Percentiles rank a stretch among this genome's conserved stretches.
phyloP scores from a whole-genome alignment of 2,113 vertebrate species.

The Scomber colias region DNA sequence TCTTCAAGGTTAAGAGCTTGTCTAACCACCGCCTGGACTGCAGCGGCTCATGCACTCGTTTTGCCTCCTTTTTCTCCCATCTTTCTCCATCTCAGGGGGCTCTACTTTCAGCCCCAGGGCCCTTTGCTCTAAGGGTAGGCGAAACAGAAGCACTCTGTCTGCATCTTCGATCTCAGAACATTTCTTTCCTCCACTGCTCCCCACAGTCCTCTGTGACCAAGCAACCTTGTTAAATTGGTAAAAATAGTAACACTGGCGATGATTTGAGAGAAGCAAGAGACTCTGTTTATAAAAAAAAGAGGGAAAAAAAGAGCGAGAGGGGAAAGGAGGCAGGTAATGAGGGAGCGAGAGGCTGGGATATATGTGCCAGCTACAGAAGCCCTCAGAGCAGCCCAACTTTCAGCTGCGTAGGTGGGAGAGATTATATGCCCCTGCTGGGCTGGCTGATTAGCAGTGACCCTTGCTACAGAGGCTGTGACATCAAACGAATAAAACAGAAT shows the following conservation, averaged over 20 bases:
- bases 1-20: conserved; percentile 59
- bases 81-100: conserved; percentile 27
- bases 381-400: conserved; percentile 32
- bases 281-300: conserved; percentile 30
- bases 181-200: conserved; percentile 50
- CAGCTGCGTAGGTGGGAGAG: conserved; percentile 58
- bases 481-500: background rate
- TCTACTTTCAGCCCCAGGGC: conserved; percentile 43
- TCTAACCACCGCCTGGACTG: conserved; percentile 38
- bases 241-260: conserved; percentile 73
- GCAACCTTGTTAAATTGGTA: conserved; percentile 75
- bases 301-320: background rate
- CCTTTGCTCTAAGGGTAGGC: conserved; percentile 41
- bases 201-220: conserved; percentile 61
- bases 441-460: conserved; percentile 67
- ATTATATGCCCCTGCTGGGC: conserved; percentile 59
- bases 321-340: conserved; percentile 51
- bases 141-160: conserved; percentile 48
- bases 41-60: background rate
- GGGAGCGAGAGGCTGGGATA: conserved; percentile 44
- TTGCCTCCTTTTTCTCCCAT: conserved; percentile 21
- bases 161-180: conserved; percentile 57
- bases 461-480: conserved; percentile 20
- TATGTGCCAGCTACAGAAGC: conserved; percentile 26
- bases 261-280: conserved; percentile 60